Evolutionary conservation across 2,113 vertebrate species (phyloP).

Genomic region (Syngnathus floridae): DNA sequence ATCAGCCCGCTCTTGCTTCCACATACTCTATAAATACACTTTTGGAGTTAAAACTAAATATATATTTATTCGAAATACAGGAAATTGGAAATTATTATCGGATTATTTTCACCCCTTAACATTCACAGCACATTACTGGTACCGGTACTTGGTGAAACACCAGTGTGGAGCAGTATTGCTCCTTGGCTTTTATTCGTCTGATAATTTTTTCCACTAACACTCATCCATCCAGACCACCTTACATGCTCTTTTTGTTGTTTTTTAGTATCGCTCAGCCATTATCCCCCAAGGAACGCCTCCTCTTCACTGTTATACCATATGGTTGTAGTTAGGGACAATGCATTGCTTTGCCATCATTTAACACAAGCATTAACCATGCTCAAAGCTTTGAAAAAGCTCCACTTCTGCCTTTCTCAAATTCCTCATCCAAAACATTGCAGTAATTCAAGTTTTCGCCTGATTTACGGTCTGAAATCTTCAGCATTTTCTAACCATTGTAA

Average conservation of each 20-base stretch:
- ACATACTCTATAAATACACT: too few species aligned
- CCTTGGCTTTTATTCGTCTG: too few species aligned
- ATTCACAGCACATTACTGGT: too few species aligned
- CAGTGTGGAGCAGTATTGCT: too few species aligned
- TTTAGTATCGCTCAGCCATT: slow-evolving; percentile 64
- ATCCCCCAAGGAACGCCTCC: slow-evolving; percentile 69
- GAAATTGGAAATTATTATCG: too few species aligned
- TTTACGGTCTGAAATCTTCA: slow-evolving; percentile 87
- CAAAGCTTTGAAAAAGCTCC: slow-evolving; percentile 88
- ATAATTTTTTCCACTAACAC: slow-evolving; percentile 36
- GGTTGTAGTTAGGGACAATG: slow-evolving; percentile 95
- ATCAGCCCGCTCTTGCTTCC: too few species aligned
- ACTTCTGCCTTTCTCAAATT: slow-evolving; percentile 53
- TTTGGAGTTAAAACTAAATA: too few species aligned
- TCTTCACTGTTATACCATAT: slow-evolving; percentile 89
- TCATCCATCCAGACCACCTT: slow-evolving; percentile 65
- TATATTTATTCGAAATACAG: too few species aligned
- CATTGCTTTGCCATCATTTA: slow-evolving; percentile 90
- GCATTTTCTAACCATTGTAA: slow-evolving; percentile 89
- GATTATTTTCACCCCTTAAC: too few species aligned
- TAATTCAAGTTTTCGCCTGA: slow-evolving; percentile 95
- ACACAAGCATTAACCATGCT: slow-evolving; percentile 84
- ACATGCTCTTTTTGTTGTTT: slow-evolving; percentile 69
- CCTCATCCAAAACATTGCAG: slow-evolving; percentile 75
- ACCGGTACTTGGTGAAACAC: too few species aligned